Conservation (phyloP, 2,888 invertebrate genomes). For the Plemyria rubiginata region DNA sequence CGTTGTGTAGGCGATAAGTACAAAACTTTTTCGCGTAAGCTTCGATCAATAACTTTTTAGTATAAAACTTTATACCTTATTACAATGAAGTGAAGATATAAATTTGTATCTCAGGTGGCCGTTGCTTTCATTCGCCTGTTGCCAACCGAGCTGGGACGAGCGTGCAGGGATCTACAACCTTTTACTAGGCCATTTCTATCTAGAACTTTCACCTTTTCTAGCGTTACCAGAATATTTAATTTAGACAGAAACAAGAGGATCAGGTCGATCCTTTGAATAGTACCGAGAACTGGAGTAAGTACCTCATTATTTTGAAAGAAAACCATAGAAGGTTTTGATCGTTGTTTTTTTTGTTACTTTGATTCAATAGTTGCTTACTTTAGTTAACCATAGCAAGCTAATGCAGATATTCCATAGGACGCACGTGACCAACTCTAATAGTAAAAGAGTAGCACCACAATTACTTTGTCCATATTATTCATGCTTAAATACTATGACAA, state of each 20-base stretch:
- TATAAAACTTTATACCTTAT: slow-evolving; percentile 43
- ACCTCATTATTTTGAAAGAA: neutral
- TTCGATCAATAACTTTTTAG: slow-evolving; percentile 74
- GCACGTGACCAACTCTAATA: too few relatives aligned
- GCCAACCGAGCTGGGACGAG: slow-evolving; percentile 71
- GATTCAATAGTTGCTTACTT: neutral
- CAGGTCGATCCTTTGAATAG: slow-evolving; percentile 5
- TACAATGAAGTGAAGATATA: neutral
- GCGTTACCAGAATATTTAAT: slow-evolving; percentile 31
- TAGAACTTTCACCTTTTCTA: slow-evolving; percentile 69
- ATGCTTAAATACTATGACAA: neutral
- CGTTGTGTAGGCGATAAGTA: slow-evolving; percentile 74
- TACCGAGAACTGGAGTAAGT: neutral
- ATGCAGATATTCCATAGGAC: too few relatives aligned
- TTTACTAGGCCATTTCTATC: slow-evolving; percentile 70
- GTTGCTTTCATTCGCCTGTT: slow-evolving; percentile 76
- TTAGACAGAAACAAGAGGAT: slow-evolving; percentile 29
- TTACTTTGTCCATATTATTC: neutral
- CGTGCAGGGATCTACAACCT: slow-evolving; percentile 72
- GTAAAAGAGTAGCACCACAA: neutral
- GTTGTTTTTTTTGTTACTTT: too few relatives aligned
- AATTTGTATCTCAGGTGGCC: slow-evolving; percentile 35
- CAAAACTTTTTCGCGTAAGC: slow-evolving; percentile 79
- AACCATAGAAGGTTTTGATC: too few relatives aligned
- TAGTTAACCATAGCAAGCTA: neutral